Evolutionary conservation across 30 jellyfish, hydroid and myxozoan genomes (phyloP).

Genomic region (Turritopsis dohrnii): DNA sequence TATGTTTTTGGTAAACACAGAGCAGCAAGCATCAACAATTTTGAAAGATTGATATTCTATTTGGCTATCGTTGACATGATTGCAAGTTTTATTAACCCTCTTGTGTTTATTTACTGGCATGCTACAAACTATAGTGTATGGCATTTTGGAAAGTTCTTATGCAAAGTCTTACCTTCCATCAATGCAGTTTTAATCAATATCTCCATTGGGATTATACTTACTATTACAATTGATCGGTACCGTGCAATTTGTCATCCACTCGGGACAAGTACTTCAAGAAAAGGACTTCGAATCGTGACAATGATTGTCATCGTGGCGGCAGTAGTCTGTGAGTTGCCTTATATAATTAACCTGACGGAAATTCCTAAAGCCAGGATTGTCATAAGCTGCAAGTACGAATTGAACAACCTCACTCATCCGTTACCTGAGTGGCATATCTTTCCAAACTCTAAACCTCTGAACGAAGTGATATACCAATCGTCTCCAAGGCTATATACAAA

Average conservation of each 20-base stretch:
- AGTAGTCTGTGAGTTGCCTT: neutral
- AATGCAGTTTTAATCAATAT: neutral
- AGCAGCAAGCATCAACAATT: neutral
- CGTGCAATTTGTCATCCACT: neutral
- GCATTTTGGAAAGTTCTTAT: neutral
- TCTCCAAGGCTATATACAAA: neutral
- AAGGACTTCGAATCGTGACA: neutral
- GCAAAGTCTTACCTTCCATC: neutral
- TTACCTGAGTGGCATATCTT: neutral
- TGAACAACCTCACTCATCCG: neutral
- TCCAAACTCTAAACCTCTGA: neutral
- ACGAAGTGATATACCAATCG: neutral
- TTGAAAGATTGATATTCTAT: neutral
- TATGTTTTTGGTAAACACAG: neutral
- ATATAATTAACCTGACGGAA: neutral
- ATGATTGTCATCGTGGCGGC: neutral
- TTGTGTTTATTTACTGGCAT: neutral
- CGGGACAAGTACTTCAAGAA: neutral
- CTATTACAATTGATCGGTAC: neutral
- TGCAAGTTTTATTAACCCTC: neutral
- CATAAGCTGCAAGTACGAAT: neutral
- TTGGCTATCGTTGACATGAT: neutral
- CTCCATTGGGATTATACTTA: neutral
- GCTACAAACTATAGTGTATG: neutral
- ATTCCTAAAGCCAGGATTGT: neutral